A percentile compares a stretch with the other conserved stretches of the same genome.
Evolutionary conservation across 2,113 vertebrate genomes (phyloP).

Genomic region (Amphiprion ocellaris): DNA sequence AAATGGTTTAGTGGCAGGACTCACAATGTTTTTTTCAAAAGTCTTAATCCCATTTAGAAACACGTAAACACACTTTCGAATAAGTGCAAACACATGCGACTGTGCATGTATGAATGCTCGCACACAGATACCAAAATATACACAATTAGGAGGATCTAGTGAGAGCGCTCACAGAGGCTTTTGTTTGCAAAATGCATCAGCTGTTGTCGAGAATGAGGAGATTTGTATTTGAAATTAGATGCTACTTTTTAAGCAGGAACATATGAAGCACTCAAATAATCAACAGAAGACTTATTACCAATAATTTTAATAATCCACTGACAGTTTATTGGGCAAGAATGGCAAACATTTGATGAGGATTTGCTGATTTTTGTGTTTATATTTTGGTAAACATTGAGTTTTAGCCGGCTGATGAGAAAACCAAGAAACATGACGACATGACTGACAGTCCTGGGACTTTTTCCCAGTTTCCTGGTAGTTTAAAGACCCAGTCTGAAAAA

Average conservation of each 20-base stretch:
- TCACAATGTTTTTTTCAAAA: slow-evolving; percentile 28
- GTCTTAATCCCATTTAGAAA: slow-evolving; percentile 39
- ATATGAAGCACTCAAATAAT: too few relatives aligned
- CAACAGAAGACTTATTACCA: too few relatives aligned
- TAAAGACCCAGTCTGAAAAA: too few relatives aligned
- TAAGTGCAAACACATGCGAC: slow-evolving; percentile 46
- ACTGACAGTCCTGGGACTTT: too few relatives aligned
- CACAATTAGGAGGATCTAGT: slow-evolving; percentile 7
- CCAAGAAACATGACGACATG: too few relatives aligned
- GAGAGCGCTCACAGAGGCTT: slow-evolving; percentile 16
- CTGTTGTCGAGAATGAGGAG: background rate
- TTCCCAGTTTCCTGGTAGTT: too few relatives aligned
- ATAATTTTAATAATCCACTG: too few relatives aligned
- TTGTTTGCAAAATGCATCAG: background rate
- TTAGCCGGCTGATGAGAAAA: too few relatives aligned
- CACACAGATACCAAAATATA: background rate
- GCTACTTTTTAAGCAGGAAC: background rate
- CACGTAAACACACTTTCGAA: slow-evolving; percentile 25
- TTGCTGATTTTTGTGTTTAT: too few relatives aligned
- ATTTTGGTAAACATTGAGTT: too few relatives aligned
- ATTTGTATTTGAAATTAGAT: background rate
- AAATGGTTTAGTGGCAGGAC: slow-evolving; percentile 7
- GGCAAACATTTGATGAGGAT: too few relatives aligned
- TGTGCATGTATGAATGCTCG: background rate
- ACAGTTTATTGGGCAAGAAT: too few relatives aligned